Conservation (phyloP, 2,113 vertebrate genomes). For the Gnathonemus echidnorhynchus region DNA sequence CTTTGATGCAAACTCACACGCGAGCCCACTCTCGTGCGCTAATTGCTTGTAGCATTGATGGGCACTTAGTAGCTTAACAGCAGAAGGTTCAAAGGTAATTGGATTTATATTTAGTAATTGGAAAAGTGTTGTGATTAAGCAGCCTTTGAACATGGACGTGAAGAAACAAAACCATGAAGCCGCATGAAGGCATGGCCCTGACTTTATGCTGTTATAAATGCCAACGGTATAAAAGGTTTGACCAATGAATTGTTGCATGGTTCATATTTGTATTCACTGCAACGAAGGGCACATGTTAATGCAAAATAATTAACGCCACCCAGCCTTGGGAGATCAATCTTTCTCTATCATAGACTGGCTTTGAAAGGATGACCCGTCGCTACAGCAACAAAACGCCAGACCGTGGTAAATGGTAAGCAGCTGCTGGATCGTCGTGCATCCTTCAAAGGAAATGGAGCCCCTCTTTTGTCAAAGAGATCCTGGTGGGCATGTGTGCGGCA, state of each 20-base stretch:
- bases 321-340: constrained; percentile 8
- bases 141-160: background rate
- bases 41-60: constrained; percentile 13
- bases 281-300: background rate
- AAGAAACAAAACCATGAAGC: background rate
- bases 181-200: background rate
- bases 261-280: background rate
- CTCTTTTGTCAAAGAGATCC: background rate
- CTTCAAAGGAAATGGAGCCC: background rate
- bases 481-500: background rate
- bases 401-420: constrained; percentile 1
- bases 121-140: background rate
- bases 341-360: background rate
- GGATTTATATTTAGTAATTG: constrained; percentile 13
- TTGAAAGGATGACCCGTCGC: background rate
- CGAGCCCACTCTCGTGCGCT: background rate
- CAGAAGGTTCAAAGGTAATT: constrained; percentile 10
- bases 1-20: background rate
- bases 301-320: background rate
- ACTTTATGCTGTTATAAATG: background rate
- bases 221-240: background rate
- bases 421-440: background rate
- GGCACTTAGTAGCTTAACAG: background rate
- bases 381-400: background rate
- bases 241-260: background rate